These are phyloP conservation scores for Lota lota DNA, from an alignment of 2,113 vertebrate genomes.

Conservation along the genomic window DNA sequence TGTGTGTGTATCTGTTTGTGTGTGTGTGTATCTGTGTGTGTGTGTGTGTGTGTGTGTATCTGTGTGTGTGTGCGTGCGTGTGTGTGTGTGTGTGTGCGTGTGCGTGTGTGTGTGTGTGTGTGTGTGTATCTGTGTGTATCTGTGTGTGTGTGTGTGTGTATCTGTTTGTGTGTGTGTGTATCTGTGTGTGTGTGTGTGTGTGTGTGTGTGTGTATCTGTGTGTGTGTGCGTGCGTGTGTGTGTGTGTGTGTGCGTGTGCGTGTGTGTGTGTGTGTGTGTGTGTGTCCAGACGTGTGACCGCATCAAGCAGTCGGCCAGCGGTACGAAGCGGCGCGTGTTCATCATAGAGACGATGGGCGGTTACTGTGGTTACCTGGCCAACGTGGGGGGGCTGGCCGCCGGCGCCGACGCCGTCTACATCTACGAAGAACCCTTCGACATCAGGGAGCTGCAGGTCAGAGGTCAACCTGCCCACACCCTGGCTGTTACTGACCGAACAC, in stretches of 20 bases:
- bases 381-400: conserved; percentile 87
- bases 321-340: conserved; percentile 93
- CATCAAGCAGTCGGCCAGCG: conserved; percentile 96
- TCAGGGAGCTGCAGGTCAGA: conserved; percentile 91
- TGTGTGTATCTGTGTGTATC: no score
- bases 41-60: no score
- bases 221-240: neutral
- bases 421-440: conserved; percentile 93
- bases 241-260: conserved; percentile 1
- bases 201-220: no score
- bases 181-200: no score
- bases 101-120: no score
- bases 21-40: no score
- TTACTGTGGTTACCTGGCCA: conserved; percentile 95
- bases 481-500: neutral
- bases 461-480: neutral
- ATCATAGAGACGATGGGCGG: conserved; percentile 99
- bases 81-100: no score
- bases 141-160: no score
- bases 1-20: no score
- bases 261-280: neutral
- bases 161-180: neutral
- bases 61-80: no score
- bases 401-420: conserved; percentile 95
- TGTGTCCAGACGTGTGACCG: conserved; percentile 87